Conservation (phyloP, 2,888 invertebrate species). For the Noctua janthe region DNA sequence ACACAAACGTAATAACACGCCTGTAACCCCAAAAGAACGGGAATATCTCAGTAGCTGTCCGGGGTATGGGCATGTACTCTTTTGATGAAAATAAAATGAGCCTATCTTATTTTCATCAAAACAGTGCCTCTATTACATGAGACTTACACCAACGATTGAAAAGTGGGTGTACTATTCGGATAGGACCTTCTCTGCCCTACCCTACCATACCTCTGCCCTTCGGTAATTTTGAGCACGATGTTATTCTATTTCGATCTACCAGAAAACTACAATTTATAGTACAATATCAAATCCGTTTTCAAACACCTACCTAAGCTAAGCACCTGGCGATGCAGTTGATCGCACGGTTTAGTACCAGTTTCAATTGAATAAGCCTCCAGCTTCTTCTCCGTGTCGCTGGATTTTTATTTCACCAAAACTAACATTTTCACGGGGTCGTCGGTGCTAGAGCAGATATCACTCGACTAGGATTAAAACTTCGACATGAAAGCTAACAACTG, state of each 20-base stretch:
- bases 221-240: background rate
- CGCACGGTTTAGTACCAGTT: background rate
- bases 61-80: background rate
- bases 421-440: background rate
- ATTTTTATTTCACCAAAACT: background rate
- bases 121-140: background rate
- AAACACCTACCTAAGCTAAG: background rate
- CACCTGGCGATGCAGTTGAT: background rate
- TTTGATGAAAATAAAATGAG: background rate
- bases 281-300: background rate
- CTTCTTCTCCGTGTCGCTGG: background rate
- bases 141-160: background rate
- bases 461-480: background rate
- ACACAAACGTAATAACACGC: too few species aligned
- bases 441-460: background rate
- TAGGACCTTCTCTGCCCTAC: too few species aligned
- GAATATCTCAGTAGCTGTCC: background rate
- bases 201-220: background rate
- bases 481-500: background rate
- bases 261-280: background rate
- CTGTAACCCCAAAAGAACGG: background rate
- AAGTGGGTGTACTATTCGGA: background rate
- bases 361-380: background rate
- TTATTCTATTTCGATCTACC: background rate
- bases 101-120: too few species aligned